Evolutionary conservation across 2,113 vertebrate genomes (phyloP).

Genomic region (Pygoscelis adeliae): DNA sequence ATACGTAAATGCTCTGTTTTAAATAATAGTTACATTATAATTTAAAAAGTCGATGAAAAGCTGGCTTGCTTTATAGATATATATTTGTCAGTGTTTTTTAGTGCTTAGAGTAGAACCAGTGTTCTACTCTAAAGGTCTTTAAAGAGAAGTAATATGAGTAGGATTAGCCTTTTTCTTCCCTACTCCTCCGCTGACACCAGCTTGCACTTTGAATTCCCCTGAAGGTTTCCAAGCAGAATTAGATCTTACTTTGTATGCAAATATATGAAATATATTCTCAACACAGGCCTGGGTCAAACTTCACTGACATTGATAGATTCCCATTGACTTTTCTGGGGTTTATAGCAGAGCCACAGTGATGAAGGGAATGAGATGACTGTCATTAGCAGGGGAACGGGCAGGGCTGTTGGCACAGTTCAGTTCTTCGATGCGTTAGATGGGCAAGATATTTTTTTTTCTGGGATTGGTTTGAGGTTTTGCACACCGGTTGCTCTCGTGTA

Average conservation of each 20-base stretch:
- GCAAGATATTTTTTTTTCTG: neutral
- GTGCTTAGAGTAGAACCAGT: neutral
- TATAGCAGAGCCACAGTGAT: neutral
- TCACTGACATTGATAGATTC: neutral
- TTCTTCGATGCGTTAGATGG: no score
- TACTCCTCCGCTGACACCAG: neutral
- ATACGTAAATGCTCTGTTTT: neutral
- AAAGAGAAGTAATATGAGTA: neutral
- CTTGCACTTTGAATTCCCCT: neutral
- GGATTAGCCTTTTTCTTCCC: neutral
- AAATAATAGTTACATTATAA: slow-evolving; percentile 6
- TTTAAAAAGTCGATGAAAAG: neutral
- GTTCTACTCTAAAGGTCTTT: neutral
- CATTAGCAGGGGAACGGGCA: fast-evolving
- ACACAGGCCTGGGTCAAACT: neutral
- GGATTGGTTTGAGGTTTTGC: neutral
- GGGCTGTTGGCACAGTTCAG: neutral
- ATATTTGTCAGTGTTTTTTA: neutral
- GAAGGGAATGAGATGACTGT: fast-evolving
- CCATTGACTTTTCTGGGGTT: neutral
- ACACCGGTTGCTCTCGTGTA: neutral
- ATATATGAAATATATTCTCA: neutral
- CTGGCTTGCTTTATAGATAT: neutral
- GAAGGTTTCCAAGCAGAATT: neutral
- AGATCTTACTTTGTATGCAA: neutral